These are phyloP conservation scores for Anadara kagoshimensis DNA, from an alignment of 1,140 invertebrate species.

Conservation along the genomic window DNA sequence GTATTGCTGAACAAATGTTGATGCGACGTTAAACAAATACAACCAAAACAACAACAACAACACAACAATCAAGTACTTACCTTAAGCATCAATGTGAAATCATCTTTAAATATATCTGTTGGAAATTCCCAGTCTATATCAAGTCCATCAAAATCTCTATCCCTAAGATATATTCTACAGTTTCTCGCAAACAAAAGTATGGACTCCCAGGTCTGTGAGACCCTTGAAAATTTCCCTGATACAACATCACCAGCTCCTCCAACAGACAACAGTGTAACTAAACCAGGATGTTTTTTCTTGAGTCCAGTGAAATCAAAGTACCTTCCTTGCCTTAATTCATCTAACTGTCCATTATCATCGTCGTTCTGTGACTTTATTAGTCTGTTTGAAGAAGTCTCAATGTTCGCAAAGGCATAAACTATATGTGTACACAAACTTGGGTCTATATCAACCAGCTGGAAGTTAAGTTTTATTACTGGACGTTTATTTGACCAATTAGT, in stretches of 20 bases:
- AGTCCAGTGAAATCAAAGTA: constrained; percentile 77
- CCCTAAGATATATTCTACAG: constrained; percentile 89
- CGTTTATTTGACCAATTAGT: constrained; percentile 95
- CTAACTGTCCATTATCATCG: constrained; percentile 45
- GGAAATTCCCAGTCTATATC: constrained; percentile 68
- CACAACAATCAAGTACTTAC: too few relatives aligned
- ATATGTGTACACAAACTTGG: constrained; percentile 91
- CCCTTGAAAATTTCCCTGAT: constrained; percentile 14
- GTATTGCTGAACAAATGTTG: too few relatives aligned
- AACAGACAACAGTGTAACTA: constrained; percentile 53
- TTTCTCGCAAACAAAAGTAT: constrained; percentile 54
- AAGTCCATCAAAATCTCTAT: constrained; percentile 77
- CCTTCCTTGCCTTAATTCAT: constrained; percentile 5
- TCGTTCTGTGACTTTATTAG: constrained; percentile 37
- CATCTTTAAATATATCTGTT: constrained; percentile 47
- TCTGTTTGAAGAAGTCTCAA: constrained; percentile 74
- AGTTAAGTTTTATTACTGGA: constrained; percentile 85
- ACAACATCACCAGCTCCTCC: constrained; percentile 44
- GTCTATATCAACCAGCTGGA: constrained; percentile 90
- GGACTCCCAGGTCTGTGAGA: constrained; percentile 22
- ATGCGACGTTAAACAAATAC: too few relatives aligned
- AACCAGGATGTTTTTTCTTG: constrained; percentile 91
- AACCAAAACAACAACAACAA: too few relatives aligned
- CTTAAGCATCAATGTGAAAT: constrained; percentile 36
- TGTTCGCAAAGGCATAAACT: constrained; percentile 90